Conservation (phyloP, 1,140 invertebrate genomes). For the Aphaenogaster rudis region DNA sequence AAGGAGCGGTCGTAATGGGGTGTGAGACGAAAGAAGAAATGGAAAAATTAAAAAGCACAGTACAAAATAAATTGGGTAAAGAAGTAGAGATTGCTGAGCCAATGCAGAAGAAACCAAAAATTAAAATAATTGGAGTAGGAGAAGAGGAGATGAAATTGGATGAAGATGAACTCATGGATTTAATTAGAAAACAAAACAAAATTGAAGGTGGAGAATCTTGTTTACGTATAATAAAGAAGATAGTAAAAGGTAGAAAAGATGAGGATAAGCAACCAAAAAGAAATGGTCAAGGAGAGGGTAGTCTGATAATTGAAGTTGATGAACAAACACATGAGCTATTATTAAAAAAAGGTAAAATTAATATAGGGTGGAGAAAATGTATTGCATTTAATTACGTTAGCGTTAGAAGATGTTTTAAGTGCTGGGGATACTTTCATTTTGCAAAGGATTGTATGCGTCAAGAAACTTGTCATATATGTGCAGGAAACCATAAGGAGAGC, state of each 20-base stretch:
- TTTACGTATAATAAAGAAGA: too few relatives aligned
- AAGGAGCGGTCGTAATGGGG: too few relatives aligned
- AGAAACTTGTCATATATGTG: constrained; percentile 47
- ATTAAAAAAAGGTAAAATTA: constrained; percentile 15
- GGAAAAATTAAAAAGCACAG: too few relatives aligned
- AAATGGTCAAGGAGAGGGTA: background rate
- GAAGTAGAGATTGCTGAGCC: too few relatives aligned
- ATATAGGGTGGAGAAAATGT: constrained; percentile 60
- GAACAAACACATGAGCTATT: constrained; percentile 22
- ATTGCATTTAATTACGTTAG: constrained; percentile 22
- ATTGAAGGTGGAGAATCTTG: too few relatives aligned
- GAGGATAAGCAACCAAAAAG: background rate
- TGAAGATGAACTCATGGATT: too few relatives aligned
- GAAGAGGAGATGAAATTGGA: background rate
- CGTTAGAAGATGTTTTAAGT: constrained; percentile 52
- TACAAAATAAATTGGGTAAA: too few relatives aligned
- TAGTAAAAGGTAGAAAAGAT: background rate
- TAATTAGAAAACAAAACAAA: too few relatives aligned
- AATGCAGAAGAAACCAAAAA: too few relatives aligned
- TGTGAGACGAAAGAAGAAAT: too few relatives aligned
- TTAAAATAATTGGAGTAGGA: background rate
- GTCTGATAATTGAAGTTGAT: constrained; percentile 40
- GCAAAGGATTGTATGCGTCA: constrained; percentile 44
- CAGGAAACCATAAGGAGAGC: constrained; percentile 39
- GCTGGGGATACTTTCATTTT: constrained; percentile 56